A percentile compares a stretch with the other conserved stretches of the same genome.
phyloP scores from a whole-genome alignment of 2,113 vertebrate species.

The Podarcis raffonei region DNA sequence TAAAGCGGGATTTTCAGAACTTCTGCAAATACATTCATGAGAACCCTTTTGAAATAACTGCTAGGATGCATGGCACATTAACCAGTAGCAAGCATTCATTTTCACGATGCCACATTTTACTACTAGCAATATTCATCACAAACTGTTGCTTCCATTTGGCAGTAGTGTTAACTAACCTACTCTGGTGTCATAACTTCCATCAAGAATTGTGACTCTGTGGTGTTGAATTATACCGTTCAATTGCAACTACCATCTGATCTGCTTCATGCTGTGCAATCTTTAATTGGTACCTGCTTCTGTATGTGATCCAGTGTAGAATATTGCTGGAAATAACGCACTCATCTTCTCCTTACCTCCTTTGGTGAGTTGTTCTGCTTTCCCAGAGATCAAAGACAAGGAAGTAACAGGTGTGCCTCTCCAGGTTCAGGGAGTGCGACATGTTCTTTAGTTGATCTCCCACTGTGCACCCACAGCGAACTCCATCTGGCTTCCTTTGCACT shows the following conservation, averaged over 20 bases:
- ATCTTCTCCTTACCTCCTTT: slow-evolving; percentile 3
- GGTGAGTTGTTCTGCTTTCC: neutral
- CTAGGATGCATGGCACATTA: neutral
- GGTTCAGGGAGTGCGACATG: neutral
- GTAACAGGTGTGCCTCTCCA: neutral
- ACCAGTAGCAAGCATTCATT: neutral
- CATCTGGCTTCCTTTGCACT: neutral
- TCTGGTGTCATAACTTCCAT: neutral
- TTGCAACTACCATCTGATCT: neutral
- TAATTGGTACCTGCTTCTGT: neutral
- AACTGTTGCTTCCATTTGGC: neutral
- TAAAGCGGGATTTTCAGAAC: neutral
- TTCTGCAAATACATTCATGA: neutral
- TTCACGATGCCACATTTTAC: neutral
- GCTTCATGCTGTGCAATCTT: neutral
- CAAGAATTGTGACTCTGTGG: neutral
- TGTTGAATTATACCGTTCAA: neutral
- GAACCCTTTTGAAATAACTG: neutral
- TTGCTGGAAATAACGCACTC: neutral
- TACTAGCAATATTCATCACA: neutral
- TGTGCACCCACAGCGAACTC: neutral
- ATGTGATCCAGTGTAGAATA: neutral
- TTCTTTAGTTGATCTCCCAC: neutral
- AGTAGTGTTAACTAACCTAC: neutral
- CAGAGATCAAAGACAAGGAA: slow-evolving; percentile 6